Conservation (phyloP, 2,888 invertebrate genomes). For the Malthinus flaveolus region DNA sequence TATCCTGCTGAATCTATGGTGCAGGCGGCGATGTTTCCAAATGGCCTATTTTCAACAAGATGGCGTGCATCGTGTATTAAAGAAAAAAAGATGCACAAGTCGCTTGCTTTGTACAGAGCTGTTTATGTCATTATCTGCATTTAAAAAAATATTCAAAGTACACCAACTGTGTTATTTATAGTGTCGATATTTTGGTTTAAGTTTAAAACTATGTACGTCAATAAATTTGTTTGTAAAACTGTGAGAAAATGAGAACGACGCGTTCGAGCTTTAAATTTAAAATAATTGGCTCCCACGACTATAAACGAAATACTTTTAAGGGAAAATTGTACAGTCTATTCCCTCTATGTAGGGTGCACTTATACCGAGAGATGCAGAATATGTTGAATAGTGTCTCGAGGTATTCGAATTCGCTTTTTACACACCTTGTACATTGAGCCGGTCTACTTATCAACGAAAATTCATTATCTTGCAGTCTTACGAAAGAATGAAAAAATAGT, state of each 20-base stretch:
- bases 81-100: conserved; percentile 34
- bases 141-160: conserved; percentile 9
- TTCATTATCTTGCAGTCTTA: neutral
- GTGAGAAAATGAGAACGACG: no score
- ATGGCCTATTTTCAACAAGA: conserved; percentile 51
- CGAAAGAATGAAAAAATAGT: neutral
- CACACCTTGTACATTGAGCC: no score
- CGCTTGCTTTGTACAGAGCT: conserved; percentile 47
- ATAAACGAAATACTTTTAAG: neutral
- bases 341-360: no score
- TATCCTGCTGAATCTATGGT: conserved; percentile 53
- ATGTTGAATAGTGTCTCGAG: no score
- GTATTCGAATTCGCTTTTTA: no score
- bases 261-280: no score
- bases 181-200: neutral
- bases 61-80: conserved; percentile 39
- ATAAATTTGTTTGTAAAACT: no score
- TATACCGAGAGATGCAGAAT: no score
- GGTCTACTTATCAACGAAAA: no score
- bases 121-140: conserved; percentile 36
- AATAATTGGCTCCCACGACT: neutral
- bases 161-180: neutral
- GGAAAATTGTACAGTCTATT: no score
- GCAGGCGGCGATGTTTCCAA: conserved; percentile 54
- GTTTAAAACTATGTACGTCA: no score